Evolutionary conservation across 1,140 invertebrate genomes (phyloP).

Genomic region (Chelonus insularis): DNA sequence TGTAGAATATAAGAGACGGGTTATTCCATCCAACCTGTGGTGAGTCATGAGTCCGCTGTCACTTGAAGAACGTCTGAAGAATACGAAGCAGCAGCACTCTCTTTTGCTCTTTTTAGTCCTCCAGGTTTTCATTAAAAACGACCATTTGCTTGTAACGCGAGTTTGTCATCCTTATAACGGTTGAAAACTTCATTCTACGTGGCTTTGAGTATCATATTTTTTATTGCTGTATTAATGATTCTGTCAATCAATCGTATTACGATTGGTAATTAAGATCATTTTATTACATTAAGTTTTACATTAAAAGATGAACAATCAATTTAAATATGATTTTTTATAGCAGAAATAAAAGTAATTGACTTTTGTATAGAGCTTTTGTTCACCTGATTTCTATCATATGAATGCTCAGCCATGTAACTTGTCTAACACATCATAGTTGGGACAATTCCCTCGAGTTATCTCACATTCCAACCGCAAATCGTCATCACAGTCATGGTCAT

Average conservation of each 20-base stretch:
- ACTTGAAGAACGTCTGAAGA: conserved; percentile 17
- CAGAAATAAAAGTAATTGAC: no score
- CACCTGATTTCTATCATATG: not conserved
- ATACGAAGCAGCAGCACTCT: conserved; percentile 9
- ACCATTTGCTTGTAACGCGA: not conserved
- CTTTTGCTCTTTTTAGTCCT: not conserved
- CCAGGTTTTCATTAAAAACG: conserved; percentile 10
- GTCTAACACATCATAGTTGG: conserved; percentile 24
- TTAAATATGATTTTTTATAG: no score
- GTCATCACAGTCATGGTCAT: conserved; percentile 39
- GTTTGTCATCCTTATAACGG: not conserved
- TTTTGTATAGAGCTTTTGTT: not conserved
- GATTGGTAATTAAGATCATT: no score
- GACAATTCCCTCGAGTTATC: conserved; percentile 47
- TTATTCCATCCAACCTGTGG: conserved; percentile 3
- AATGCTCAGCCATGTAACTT: conserved; percentile 2
- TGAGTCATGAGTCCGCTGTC: conserved; percentile 18
- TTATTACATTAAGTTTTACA: no score
- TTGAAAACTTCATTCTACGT: not conserved
- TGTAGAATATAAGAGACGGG: conserved; percentile 15
- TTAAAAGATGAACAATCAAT: no score
- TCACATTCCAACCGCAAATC: conserved; percentile 49
- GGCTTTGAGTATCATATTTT: no score
- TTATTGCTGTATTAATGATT: no score
- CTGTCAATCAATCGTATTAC: no score